Percentiles rank a stretch among this genome's conserved stretches.
Evolutionary conservation across 2,888 invertebrate species (phyloP).

Genomic region (Belgica antarctica): DNA sequence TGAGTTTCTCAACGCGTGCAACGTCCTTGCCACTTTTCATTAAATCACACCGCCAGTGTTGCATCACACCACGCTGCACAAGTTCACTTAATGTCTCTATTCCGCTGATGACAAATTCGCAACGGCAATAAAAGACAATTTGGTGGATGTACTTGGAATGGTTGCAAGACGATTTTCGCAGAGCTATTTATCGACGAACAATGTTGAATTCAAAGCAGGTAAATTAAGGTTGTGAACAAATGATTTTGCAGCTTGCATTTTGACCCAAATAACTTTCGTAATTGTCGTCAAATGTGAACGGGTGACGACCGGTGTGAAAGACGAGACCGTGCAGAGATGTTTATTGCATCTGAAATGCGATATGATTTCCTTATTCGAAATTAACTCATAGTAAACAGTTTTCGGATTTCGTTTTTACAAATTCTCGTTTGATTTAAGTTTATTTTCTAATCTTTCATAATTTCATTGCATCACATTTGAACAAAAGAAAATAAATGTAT

Average conservation of each 20-base stretch:
- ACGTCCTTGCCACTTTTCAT: slow-evolving; percentile 24
- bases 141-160: neutral
- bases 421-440: slow-evolving; percentile 30
- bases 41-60: neutral
- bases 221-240: neutral
- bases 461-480: slow-evolving; percentile 31
- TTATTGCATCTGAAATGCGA: neutral
- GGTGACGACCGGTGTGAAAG: neutral
- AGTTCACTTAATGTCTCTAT: neutral
- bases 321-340: neutral
- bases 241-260: slow-evolving; percentile 27
- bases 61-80: neutral
- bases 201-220: slow-evolving; percentile 22
- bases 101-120: neutral
- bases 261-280: slow-evolving; percentile 28
- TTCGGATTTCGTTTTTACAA: neutral
- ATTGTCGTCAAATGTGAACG: slow-evolving; percentile 30
- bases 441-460: slow-evolving; percentile 43
- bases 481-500: slow-evolving; percentile 41
- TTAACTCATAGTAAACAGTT: too few species aligned
- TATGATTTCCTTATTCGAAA: slow-evolving; percentile 15
- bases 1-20: neutral
- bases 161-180: neutral
- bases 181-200: neutral
- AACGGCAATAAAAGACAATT: slow-evolving; percentile 12